Percentiles rank a stretch among this genome's conserved stretches.
Conservation (phyloP, 2,888 invertebrate genomes). For the Dolomedes plantarius region DNA sequence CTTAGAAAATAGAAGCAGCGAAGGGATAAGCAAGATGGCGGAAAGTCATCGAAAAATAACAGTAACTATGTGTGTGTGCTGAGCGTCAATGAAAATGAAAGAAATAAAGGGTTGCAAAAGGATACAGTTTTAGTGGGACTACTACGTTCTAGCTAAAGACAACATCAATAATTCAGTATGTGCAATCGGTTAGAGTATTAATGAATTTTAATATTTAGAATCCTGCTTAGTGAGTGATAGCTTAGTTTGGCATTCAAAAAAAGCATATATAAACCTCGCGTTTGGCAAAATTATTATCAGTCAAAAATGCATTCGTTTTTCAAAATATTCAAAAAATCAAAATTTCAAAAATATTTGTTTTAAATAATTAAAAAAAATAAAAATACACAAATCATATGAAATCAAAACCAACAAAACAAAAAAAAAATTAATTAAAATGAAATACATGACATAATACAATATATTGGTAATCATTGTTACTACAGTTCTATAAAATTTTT, state of each 20-base stretch:
- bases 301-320: background rate
- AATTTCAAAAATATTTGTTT: constrained; percentile 33
- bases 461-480: background rate
- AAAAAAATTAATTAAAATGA: constrained; percentile 5
- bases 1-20: constrained; percentile 61
- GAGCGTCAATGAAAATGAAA: constrained; percentile 54
- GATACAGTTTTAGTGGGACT: constrained; percentile 61
- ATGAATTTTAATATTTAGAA: background rate
- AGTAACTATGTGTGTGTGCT: constrained; percentile 62
- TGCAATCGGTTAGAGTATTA: constrained; percentile 27
- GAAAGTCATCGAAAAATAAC: constrained; percentile 50
- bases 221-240: background rate
- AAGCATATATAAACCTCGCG: background rate
- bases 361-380: constrained; percentile 23
- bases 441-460: constrained; percentile 12
- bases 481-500: background rate
- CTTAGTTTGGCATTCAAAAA: background rate
- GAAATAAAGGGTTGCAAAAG: constrained; percentile 55
- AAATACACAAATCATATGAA: constrained; percentile 24
- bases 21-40: constrained; percentile 60
- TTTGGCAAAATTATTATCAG: background rate
- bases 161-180: constrained; percentile 65
- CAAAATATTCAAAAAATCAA: constrained; percentile 20
- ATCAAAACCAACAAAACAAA: constrained; percentile 23
- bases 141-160: constrained; percentile 63